phyloP scores from a whole-genome alignment of 2,888 invertebrate genomes.

The Tenthredo scrophulariae region DNA sequence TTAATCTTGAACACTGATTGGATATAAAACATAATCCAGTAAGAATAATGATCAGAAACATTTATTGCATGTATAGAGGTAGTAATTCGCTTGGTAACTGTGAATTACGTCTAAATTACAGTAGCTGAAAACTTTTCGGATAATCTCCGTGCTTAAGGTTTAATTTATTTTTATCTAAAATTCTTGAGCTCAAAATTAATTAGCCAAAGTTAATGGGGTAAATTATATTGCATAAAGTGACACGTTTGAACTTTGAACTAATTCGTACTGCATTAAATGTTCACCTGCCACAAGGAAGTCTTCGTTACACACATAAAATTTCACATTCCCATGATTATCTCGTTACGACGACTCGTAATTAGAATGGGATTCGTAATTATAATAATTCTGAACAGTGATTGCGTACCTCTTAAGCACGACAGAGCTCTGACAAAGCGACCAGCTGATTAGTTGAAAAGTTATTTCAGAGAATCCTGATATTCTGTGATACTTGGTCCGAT shows the following conservation, averaged over 20 bases:
- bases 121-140: neutral
- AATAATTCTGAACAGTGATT: slow-evolving; percentile 39
- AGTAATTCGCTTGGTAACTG: neutral
- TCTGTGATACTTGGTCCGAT: slow-evolving; percentile 17
- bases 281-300: neutral
- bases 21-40: neutral
- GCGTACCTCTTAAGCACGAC: slow-evolving; percentile 29
- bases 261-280: slow-evolving; percentile 13
- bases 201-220: neutral
- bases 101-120: neutral
- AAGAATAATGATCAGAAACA: neutral
- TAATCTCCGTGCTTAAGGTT: neutral
- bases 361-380: slow-evolving; percentile 30
- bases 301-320: slow-evolving; percentile 24
- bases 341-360: slow-evolving; percentile 39
- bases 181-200: neutral
- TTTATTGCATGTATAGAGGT: neutral
- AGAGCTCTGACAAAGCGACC: slow-evolving; percentile 24
- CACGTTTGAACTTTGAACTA: slow-evolving; percentile 4
- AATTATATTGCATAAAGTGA: slow-evolving; percentile 6
- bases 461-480: slow-evolving; percentile 28
- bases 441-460: slow-evolving; percentile 42
- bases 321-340: slow-evolving; percentile 29
- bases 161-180: neutral
- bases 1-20: slow-evolving; percentile 16